Conservation (phyloP, 1,140 invertebrate species). For the Pteromalus puparum region DNA sequence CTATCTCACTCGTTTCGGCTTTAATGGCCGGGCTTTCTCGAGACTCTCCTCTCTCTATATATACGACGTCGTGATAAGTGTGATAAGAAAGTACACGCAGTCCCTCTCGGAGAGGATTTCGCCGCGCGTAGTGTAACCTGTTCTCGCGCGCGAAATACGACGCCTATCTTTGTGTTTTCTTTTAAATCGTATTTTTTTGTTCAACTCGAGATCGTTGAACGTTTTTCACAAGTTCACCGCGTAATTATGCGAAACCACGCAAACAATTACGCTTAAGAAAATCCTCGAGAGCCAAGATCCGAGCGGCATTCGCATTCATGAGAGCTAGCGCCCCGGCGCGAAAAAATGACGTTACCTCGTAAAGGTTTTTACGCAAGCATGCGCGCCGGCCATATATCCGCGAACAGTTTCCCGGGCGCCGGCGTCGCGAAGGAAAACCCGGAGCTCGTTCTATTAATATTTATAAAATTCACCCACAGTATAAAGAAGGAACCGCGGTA, state of each 20-base stretch:
- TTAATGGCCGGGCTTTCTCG: conserved; percentile 36
- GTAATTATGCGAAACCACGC: not conserved
- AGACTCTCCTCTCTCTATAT: conserved; percentile 5
- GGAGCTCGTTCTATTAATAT: conserved; percentile 28
- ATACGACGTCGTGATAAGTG: conserved; percentile 26
- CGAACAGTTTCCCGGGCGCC: not conserved
- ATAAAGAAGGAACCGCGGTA: not conserved
- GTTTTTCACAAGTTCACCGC: too few relatives aligned
- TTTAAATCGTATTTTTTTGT: not conserved
- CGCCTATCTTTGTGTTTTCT: too few relatives aligned
- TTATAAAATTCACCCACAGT: conserved; percentile 30
- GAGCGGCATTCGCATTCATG: not conserved
- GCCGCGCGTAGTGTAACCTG: not conserved
- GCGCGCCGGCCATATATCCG: not conserved
- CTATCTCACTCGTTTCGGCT: conserved; percentile 54
- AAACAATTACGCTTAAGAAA: not conserved
- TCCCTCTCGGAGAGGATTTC: not conserved
- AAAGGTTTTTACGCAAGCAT: not conserved
- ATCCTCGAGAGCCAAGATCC: not conserved
- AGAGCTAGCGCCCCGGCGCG: not conserved
- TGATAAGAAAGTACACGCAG: conserved; percentile 42
- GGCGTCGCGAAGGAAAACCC: too few relatives aligned
- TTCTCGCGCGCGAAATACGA: not conserved
- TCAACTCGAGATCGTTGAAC: too few relatives aligned
- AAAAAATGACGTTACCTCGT: not conserved